Conservation (phyloP, 1,140 invertebrate species). For the Macrocentrus cingulum region DNA sequence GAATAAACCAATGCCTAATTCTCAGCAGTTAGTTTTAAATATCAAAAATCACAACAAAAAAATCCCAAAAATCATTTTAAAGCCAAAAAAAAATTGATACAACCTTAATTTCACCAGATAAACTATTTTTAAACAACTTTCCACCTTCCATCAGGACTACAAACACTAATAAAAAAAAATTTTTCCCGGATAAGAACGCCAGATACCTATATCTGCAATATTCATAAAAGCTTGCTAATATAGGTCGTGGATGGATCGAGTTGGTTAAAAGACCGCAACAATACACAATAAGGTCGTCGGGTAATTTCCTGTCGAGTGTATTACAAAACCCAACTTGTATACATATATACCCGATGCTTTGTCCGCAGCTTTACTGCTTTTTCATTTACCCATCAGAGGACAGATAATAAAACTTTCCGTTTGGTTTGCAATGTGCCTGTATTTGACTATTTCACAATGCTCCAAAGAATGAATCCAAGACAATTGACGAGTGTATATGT, state of each 20-base stretch:
- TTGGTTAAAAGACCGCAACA: slow-evolving; percentile 30
- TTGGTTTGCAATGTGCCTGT: background rate
- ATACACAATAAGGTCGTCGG: slow-evolving; percentile 34
- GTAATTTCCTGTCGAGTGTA: slow-evolving; percentile 32
- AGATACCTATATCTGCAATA: no score
- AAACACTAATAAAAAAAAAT: no score
- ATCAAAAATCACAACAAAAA: no score
- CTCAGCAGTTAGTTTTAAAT: no score
- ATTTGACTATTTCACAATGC: background rate
- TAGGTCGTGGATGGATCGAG: slow-evolving; percentile 22
- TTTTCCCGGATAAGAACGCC: no score
- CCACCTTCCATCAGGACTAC: no score
- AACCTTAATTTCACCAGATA: no score
- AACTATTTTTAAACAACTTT: no score
- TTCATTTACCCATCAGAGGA: slow-evolving; percentile 3
- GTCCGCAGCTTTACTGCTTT: slow-evolving; percentile 4
- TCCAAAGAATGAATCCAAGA: slow-evolving; percentile 17
- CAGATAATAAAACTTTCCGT: slow-evolving; percentile 12
- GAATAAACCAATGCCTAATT: no score
- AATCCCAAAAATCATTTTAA: no score
- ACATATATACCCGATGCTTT: slow-evolving; percentile 10
- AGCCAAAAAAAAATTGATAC: no score
- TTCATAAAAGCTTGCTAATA: slow-evolving; percentile 1
- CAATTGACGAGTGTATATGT: background rate
- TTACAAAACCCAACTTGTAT: slow-evolving; percentile 19